Evolutionary conservation across 2,888 invertebrate genomes (phyloP).

Genomic region (Rhabditoides inermis): DNA sequence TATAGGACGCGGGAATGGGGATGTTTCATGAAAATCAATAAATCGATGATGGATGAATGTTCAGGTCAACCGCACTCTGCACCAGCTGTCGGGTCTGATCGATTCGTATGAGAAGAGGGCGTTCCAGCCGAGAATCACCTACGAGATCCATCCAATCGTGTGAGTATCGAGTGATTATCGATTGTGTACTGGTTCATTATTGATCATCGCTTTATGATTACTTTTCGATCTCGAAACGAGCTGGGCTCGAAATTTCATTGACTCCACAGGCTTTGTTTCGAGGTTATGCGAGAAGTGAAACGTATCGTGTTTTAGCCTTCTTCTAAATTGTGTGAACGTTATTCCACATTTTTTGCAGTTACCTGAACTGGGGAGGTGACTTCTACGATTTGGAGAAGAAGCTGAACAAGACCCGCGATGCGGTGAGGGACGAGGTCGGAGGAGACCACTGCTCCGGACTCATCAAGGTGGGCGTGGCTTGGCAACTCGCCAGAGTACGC

Average conservation of each 20-base stretch:
- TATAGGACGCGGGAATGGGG: conserved; percentile 3
- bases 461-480: conserved; percentile 42
- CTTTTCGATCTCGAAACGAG: too few species aligned
- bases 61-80: conserved; percentile 38
- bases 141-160: conserved; percentile 41
- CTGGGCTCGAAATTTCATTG: too few species aligned
- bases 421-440: conserved; percentile 27
- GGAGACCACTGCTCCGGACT: conserved; percentile 48
- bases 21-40: too few species aligned
- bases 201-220: too few species aligned
- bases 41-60: too few species aligned
- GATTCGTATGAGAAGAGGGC: conserved; percentile 32
- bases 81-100: conserved; percentile 41
- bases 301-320: too few species aligned
- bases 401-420: conserved; percentile 50
- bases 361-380: conserved; percentile 46
- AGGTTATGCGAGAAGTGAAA: too few species aligned
- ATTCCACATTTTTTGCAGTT: conserved; percentile 14
- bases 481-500: too few species aligned
- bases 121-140: conserved; percentile 27
- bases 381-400: conserved; percentile 50
- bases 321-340: too few species aligned
- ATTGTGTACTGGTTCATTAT: not conserved
- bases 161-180: conserved; percentile 7
- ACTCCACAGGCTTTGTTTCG: too few species aligned